A percentile compares a stretch with the other conserved stretches of the same genome.
Conservation (phyloP, 2,113 vertebrate species). For the Lophius piscatorius region DNA sequence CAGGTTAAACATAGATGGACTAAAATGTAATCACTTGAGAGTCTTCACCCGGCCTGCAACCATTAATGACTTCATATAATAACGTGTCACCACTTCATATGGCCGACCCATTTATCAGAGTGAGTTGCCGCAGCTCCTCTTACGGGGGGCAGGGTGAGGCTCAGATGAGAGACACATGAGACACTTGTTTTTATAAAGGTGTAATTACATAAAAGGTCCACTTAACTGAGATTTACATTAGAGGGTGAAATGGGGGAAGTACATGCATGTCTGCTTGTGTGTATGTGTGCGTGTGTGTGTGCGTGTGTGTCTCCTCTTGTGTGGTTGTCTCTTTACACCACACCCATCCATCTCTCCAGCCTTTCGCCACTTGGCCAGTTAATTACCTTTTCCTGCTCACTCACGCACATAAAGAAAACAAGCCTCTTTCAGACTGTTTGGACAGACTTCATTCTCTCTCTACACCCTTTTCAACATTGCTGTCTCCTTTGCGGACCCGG, state of each 20-base stretch:
- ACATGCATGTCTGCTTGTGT: neutral
- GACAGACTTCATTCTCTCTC: slow-evolving; percentile 63
- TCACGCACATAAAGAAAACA: slow-evolving; percentile 77
- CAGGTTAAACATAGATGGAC: slow-evolving; percentile 57
- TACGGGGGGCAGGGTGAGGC: slow-evolving; percentile 9
- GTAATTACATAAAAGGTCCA: slow-evolving; percentile 40
- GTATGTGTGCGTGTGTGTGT: slow-evolving; percentile 18
- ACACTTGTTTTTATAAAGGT: slow-evolving; percentile 10
- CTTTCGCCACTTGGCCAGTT: slow-evolving; percentile 73
- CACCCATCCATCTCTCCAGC: slow-evolving; percentile 73
- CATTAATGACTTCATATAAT: slow-evolving; percentile 42
- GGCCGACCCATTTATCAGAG: slow-evolving; percentile 30
- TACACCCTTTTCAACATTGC: neutral
- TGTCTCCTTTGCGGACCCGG: slow-evolving; percentile 22
- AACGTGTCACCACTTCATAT: slow-evolving; percentile 37
- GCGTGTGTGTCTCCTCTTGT: slow-evolving; percentile 22
- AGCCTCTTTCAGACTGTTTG: slow-evolving; percentile 75
- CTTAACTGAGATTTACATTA: slow-evolving; percentile 23
- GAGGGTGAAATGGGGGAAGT: slow-evolving; percentile 14
- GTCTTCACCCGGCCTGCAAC: slow-evolving; percentile 27
- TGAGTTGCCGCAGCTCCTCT: slow-evolving; percentile 21
- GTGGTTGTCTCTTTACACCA: slow-evolving; percentile 57
- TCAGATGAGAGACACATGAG: neutral
- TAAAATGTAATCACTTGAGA: slow-evolving; percentile 34
- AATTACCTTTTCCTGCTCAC: slow-evolving; percentile 79